Evolutionary conservation across 2,797 vertebrate genomes (phyloP).

Genomic region (Benthosema pterotum): DNA sequence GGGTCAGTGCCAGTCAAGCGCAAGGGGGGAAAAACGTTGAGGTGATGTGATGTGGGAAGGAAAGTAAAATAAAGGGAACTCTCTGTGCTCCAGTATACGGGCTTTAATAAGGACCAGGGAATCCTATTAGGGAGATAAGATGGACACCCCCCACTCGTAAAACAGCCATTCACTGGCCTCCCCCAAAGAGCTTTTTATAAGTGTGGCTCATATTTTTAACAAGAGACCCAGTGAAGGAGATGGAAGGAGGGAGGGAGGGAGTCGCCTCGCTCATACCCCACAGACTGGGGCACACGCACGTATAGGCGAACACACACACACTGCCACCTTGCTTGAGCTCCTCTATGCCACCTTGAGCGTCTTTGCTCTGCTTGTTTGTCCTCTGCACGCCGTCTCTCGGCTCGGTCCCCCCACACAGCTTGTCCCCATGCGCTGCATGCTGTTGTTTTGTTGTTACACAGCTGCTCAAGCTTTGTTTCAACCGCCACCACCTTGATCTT

Average conservation of each 20-base stretch:
- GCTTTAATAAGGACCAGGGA: conserved; percentile 43
- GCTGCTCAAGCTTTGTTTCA: too few relatives aligned
- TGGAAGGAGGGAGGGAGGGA: neutral
- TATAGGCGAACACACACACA: neutral
- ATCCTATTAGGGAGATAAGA: conserved; percentile 51
- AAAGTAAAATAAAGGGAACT: neutral
- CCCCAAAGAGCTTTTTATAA: conserved; percentile 40
- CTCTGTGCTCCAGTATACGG: neutral
- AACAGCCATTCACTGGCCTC: conserved; percentile 34
- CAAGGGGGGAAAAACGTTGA: neutral
- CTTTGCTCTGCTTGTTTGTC: too few relatives aligned
- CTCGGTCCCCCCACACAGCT: too few relatives aligned
- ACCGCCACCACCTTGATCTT: too few relatives aligned
- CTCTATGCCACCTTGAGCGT: too few relatives aligned
- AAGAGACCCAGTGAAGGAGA: conserved; percentile 6
- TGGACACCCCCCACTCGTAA: conserved; percentile 36
- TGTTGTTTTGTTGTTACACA: too few relatives aligned
- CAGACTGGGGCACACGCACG: neutral
- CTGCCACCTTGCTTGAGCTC: neutral
- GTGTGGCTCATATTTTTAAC: conserved; percentile 27
- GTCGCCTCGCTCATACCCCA: neutral
- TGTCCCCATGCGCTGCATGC: too few relatives aligned
- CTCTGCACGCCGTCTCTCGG: too few relatives aligned
- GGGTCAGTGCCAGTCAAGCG: conserved; percentile 5
- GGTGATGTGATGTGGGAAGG: neutral